Percentiles rank a stretch among this genome's conserved stretches.
Evolutionary conservation across 2,113 vertebrate species (phyloP).

Genomic region (Galemys pyrenaicus): DNA sequence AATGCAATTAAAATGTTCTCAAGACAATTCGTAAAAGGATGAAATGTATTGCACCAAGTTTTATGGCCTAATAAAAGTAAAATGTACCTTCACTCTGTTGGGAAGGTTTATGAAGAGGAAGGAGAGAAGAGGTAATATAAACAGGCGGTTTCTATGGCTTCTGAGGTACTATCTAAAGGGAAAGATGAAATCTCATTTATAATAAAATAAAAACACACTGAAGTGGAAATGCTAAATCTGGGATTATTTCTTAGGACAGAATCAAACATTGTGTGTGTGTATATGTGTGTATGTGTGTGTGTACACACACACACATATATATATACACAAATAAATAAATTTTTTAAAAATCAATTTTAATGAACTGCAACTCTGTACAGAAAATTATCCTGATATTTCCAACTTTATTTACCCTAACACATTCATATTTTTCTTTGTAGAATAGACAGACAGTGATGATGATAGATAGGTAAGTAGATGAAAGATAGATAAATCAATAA

Average conservation of each 20-base stretch:
- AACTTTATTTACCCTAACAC: neutral
- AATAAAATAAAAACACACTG: constrained; percentile 46
- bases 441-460: neutral
- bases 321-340: neutral
- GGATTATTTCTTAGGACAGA: neutral
- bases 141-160: constrained; percentile 35
- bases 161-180: neutral
- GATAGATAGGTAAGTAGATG: neutral
- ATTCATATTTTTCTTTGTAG: neutral
- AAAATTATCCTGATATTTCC: neutral
- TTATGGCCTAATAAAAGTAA: constrained; percentile 79
- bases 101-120: constrained; percentile 77
- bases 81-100: constrained; percentile 72
- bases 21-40: constrained; percentile 77
- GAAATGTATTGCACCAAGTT: constrained; percentile 76
- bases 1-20: constrained; percentile 81
- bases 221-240: neutral
- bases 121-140: constrained; percentile 66
- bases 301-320: neutral
- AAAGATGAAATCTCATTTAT: constrained; percentile 41
- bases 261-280: neutral
- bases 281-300: too few relatives aligned
- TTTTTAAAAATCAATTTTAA: neutral
- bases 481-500: too few relatives aligned
- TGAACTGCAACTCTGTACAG: neutral